Base-by-base conservation (phyloP, 1,140 invertebrate genomes). In the Ostrea edulis region DNA sequence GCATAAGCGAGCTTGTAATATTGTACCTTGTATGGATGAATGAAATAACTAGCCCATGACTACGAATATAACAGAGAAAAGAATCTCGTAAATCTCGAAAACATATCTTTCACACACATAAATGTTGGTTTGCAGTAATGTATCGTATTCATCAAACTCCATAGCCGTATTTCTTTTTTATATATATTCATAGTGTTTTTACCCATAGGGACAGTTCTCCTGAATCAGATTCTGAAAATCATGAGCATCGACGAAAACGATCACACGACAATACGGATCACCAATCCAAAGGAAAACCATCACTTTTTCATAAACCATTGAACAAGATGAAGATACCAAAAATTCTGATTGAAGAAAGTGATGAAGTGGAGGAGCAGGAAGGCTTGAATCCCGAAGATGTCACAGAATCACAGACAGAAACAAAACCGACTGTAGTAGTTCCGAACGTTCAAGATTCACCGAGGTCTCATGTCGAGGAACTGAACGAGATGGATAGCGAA, bases 321-420 rank as follows among this genome's bases (percentile, higher is more conserved):
- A 77, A 77, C 68, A 77, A 77, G 29, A 77, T 77, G 68, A 77
- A 35, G 14, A 77, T 77, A 77, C 68, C 68, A 17, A 77, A 77
- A 25, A 77, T 77, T 29, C 25, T 77, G 8, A 77, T 77, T 35
- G 68, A 77, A 77, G 68, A 77, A 35, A 77, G 68, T 29, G 68
- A 77, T 35, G 68, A 77, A 35, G 68, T 77, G 25, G 68, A 77
- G 29, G 68, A 77, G 35, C 68, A 77, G 3, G 68, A 77, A 4
- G 22, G 25, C 12, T 29, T 77, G 11, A 12, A 77, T 77, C 68
- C 68, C 12, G 25, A 77, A 35, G 68, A 29, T 29, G 68, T 29
- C 4, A 77, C 29, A 8, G 68, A 77, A 77, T 77, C 25, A 11
- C 68, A 77, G 3, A 77, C 68, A 14, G 68, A 77, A 35, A 14